Conservation (phyloP, 2,888 invertebrate species). For the Epinotia bilunana region DNA sequence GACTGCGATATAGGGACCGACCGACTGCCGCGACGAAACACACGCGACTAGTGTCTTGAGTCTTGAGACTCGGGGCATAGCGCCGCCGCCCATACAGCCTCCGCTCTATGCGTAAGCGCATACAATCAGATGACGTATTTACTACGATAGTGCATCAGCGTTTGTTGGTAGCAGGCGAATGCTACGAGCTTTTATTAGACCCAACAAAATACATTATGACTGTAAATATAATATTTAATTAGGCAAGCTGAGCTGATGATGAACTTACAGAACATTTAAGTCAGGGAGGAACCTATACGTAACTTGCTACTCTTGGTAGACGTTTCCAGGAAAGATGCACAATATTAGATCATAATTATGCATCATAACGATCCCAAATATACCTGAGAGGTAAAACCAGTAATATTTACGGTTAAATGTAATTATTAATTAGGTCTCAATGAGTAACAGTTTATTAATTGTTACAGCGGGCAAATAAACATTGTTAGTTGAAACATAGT, state of each 20-base stretch:
- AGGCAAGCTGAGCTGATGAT: neutral
- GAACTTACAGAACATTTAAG: neutral
- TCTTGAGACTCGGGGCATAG: conserved; percentile 57
- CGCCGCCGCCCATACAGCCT: conserved; percentile 67
- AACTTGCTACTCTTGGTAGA: neutral
- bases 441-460: no score
- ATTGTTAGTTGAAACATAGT: neutral
- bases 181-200: conserved; percentile 1
- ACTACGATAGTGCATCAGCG: conserved; percentile 36
- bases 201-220: neutral
- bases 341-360: neutral
- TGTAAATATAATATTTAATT: neutral
- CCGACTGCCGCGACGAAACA: conserved; percentile 71
- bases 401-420: no score
- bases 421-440: no score
- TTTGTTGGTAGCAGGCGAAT: conserved; percentile 25
- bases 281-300: neutral
- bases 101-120: conserved; percentile 62
- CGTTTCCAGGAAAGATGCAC: neutral
- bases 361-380: neutral
- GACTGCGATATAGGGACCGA: conserved; percentile 57
- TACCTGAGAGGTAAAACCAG: no score
- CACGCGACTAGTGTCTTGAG: conserved; percentile 75
- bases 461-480: neutral
- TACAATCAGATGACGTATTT: conserved; percentile 48